phyloP scores from a whole-genome alignment of 2,113 vertebrate species.

The Talpa occidentalis region DNA sequence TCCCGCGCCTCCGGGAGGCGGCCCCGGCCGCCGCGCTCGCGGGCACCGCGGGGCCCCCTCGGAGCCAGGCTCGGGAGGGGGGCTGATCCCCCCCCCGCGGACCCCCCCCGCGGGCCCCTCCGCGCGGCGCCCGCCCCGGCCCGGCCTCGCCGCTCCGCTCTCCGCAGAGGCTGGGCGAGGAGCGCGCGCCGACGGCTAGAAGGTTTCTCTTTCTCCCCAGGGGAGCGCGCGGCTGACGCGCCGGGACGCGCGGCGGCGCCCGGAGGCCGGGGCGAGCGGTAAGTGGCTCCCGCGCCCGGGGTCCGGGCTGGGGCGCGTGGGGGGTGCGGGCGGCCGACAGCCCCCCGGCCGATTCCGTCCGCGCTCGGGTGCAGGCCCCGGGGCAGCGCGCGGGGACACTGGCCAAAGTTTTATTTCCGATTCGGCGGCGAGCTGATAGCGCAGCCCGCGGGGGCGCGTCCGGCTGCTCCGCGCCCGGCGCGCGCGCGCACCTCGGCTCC shows the following conservation, averaged over 20 bases:
- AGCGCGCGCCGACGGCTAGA: conserved; percentile 66
- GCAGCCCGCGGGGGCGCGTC: conserved; percentile 57
- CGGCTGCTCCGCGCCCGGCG: neutral
- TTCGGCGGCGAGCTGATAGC: conserved; percentile 40
- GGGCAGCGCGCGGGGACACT: neutral
- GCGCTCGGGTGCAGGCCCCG: neutral
- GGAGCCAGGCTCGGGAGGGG: conserved; percentile 17
- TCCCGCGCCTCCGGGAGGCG: neutral
- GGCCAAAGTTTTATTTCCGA: conserved; percentile 79
- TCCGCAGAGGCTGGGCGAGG: conserved; percentile 70
- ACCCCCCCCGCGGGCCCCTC: neutral
- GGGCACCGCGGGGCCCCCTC: neutral
- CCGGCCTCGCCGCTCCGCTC: conserved; percentile 33
- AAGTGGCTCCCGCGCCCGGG: conserved; percentile 53
- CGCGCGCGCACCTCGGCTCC: conserved; percentile 48
- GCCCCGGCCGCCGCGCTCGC: neutral
- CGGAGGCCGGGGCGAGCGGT: conserved; percentile 67
- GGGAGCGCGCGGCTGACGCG: conserved; percentile 73
- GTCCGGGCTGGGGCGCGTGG: neutral
- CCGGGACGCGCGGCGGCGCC: conserved; percentile 60
- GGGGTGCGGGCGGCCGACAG: neutral
- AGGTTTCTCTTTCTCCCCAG: conserved; percentile 75
- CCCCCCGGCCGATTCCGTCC: neutral
- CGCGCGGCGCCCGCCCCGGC: conserved; percentile 30
- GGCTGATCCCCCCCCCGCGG: conserved; percentile 43